phyloP scores from a whole-genome alignment of 2,888 invertebrate genomes.

The Cartodere bifasciata region DNA sequence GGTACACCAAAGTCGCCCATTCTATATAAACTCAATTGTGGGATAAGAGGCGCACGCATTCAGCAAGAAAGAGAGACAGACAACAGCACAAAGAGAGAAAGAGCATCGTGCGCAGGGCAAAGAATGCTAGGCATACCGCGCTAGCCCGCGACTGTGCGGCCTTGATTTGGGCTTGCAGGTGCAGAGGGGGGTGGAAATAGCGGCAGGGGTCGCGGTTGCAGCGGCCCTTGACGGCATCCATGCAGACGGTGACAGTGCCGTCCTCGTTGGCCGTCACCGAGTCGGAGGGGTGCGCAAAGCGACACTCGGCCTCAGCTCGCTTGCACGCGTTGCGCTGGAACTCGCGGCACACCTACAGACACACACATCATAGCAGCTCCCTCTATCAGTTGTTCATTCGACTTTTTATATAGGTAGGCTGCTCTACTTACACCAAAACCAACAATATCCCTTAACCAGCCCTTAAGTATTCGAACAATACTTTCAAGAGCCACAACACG shows the following conservation, averaged over 20 bases:
- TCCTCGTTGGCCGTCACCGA: slow-evolving; percentile 93
- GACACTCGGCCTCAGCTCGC: slow-evolving; percentile 95
- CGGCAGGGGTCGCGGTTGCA: slow-evolving; percentile 99
- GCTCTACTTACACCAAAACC: no score
- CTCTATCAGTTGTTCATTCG: no score
- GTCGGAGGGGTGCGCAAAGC: slow-evolving; percentile 97
- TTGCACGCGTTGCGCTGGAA: slow-evolving; percentile 98
- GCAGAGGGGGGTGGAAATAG: slow-evolving; percentile 99
- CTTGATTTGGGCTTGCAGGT: slow-evolving; percentile 99
- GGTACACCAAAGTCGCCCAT: no score
- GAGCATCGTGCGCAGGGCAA: slow-evolving; percentile 35
- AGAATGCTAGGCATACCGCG: slow-evolving; percentile 69
- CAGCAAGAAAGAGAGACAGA: no score
- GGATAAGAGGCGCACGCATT: no score
- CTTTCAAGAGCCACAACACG: no score
- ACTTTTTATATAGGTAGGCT: no score
- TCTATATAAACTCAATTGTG: no score
- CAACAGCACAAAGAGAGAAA: slow-evolving; percentile 20
- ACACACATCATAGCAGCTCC: slow-evolving; percentile 27
- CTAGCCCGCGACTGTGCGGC: slow-evolving; percentile 88
- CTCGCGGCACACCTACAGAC: slow-evolving; percentile 89
- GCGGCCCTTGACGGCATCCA: slow-evolving; percentile 98
- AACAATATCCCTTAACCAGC: no score
- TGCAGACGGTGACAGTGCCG: slow-evolving; percentile 99
- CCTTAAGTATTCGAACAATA: no score